Base-by-base conservation (phyloP, 2,888 invertebrate species). In the Alcis repandata region DNA sequence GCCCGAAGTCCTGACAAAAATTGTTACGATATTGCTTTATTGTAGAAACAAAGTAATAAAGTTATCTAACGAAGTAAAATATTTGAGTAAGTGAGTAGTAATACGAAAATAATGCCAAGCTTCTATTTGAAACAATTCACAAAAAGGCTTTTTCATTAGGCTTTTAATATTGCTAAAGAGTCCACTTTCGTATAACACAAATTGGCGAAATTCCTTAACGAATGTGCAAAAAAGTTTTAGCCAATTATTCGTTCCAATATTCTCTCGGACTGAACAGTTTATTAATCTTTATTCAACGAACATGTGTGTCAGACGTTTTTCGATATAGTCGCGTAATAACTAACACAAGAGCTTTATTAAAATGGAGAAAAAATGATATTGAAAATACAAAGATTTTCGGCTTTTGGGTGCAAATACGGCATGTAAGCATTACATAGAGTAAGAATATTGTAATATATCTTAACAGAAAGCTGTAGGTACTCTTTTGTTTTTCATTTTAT, bases 301-400 rank as follows among this genome's bases (percentile, higher is more conserved):
- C 83, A 85, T 70, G 78, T 84, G 82, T 80, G 80, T 74, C 67
- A 77, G 78, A 79, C 80, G 78, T 83, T 85, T 83, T 78, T 79
- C 76, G 71, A 78, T 81, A 85, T 86, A 88, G 87, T 87, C 85
- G 86, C 81, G 83, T 76, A 78, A 82, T 84, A 83, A 81, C 84
- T 78, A 83, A 78, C 77, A 70, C 75, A 77, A 71, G 69, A 74
- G 78, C 78, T 84, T 87, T 88, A 88, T 87, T 88, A 68, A 88
- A 89, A 88, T 80, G 77, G 80, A 41, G n/a, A 59, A 67, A 54
- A 65, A 63, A 2, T 27, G 27, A 27, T 27, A 27, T 27, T 27
- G 27, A 6, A 27, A 6, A 27, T 27, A 27, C 27, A n/a, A n/a
- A n/a, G 27, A 4, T 27, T 27, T 27, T 27, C 6, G 6, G 2